Evolutionary conservation across 2,888 invertebrate species (phyloP), one percentile per base, ranked within the genome.

Genomic region (Malacosoma neustria): DNA sequence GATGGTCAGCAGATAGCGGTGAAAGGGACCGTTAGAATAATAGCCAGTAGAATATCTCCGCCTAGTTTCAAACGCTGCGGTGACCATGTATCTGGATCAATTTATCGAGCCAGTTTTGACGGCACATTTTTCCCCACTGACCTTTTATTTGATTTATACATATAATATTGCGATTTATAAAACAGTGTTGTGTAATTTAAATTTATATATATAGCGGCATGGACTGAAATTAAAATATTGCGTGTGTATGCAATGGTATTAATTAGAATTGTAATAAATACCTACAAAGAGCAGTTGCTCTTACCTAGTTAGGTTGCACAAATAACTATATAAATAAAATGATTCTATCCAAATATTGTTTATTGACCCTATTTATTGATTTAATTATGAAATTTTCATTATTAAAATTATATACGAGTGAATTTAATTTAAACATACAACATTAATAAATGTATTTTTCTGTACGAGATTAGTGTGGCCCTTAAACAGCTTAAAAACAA

Each of bases 1-100:
- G 84, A 84, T 82, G 81, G 79, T 72, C 80, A 80, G 69, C 51
- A 74, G 85, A 85, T 84, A 82, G 74, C 75, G 82, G 82, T 84
- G 84, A 85, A 84, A 84, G 82, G 80, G 55, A 73, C 82, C 81
- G 82, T 82, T 84, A 84, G 54, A 64, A 66, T 79, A 73, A 81
- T 79, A 68, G 76, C 72, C 72, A 52, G 67, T 72, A 64, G 64
- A 66, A 72, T 69, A 66, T 61, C 66, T 67, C 69, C 70, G 65
- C 58, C 70, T 70, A 67, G 64, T 70, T 67, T 60, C 46, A 48
- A 56, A 56, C 54, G 40, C 45, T 48, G 38, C 39, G 49, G 52
- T 60, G 56, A 52, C 55, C 59, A 63, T 59, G 55, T 59, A 61
- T 66, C 55, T 57, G 54, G 55, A 65, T 54, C 63, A 64, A 66